A percentile compares a stretch with the other conserved stretches of the same genome.
Evolutionary conservation across 2,888 invertebrate genomes (phyloP).

Genomic region (Itoplectis maculator): DNA sequence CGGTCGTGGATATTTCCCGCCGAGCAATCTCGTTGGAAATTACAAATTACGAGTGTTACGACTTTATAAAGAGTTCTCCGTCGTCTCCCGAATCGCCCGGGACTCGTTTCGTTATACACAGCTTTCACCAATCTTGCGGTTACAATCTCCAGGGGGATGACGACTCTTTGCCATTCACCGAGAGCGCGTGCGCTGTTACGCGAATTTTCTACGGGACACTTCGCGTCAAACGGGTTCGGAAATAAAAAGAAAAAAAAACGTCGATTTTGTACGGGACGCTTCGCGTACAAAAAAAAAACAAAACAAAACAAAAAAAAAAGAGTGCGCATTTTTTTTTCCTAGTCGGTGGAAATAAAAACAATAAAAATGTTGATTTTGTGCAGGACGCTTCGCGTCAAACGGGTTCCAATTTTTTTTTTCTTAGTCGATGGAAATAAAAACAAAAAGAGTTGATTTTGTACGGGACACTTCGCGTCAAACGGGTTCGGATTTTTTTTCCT

Average conservation of each 20-base stretch:
- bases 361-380: too few relatives aligned
- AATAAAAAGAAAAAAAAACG: too few relatives aligned
- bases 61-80: slow-evolving; percentile 16
- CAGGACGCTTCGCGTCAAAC: too few relatives aligned
- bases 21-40: slow-evolving; percentile 25
- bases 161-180: slow-evolving; percentile 27
- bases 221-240: neutral
- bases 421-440: too few relatives aligned
- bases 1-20: neutral
- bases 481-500: too few relatives aligned
- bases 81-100: too few relatives aligned
- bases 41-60: slow-evolving; percentile 38
- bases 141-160: slow-evolving; percentile 61
- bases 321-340: too few relatives aligned
- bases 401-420: too few relatives aligned
- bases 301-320: too few relatives aligned
- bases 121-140: slow-evolving; percentile 66
- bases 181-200: slow-evolving; percentile 29
- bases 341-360: too few relatives aligned
- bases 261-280: too few relatives aligned
- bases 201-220: slow-evolving; percentile 19
- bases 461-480: slow-evolving; percentile 5
- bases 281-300: neutral
- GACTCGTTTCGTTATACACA: slow-evolving; percentile 55
- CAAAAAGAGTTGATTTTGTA: too few relatives aligned